Evolutionary conservation across 1,140 invertebrate genomes (phyloP), one percentile per base, ranked within the genome.

Genomic region (Apocrypta bakeri): DNA sequence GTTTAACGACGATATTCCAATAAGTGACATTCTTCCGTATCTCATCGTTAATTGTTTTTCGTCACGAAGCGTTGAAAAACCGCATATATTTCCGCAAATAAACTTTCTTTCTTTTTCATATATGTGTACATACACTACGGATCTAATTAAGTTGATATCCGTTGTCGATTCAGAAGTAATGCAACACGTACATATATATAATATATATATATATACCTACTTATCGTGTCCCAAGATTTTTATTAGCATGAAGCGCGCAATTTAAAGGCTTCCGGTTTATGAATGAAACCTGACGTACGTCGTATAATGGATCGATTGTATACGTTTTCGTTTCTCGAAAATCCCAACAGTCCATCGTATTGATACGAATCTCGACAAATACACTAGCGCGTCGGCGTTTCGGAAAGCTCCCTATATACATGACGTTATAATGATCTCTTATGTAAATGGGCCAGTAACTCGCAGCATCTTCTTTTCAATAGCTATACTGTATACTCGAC

Each of bases 221-320:
- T 68, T 31, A 68, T 68, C 29, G 17, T 29, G 11, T n/a, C 17
- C 48, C 17, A 6, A 56, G 21, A 56, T 68, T 68, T 68, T 27
- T 68, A 68, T 31, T 68, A 21, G 25, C 64, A 11, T 7, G 25
- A 68, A 27, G 33, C 33, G 25, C 64, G 64, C 21, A 71, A 71
- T 71, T 71, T 71, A 71, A 71, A 29, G 29, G 69, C 69, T 71
- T 71, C 69, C 69, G 27, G 29, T 71, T 71, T 71, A 71, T 71
- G 69, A 71, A 71, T 71, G 69, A 71, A 37, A n/a, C 69, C 63
- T 66, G 63, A 66, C 63, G 64, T 27, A 29, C 9, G 1, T n/a
- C 17, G 11, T 9, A 74, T 74, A 74, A 74, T 42, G 72, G 21
- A 21, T 9, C 40, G 72, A 74, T 74, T 48, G 72, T 74, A 21